Conservation (phyloP, 2,113 vertebrate species). For the Brienomyrus brachyistius region DNA sequence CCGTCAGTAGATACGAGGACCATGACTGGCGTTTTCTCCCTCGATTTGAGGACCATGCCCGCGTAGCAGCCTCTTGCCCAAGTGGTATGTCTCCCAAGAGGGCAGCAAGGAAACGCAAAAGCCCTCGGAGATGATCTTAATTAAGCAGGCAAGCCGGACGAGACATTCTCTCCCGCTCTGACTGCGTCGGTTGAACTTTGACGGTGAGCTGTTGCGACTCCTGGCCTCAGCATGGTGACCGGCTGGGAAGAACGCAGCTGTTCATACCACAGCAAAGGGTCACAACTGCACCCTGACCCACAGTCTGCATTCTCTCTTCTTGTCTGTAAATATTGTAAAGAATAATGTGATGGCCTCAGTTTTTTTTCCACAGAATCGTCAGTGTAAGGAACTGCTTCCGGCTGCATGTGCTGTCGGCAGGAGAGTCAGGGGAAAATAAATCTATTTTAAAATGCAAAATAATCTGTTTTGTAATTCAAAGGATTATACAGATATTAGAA, state of each 20-base stretch:
- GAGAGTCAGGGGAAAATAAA: constrained; percentile 15
- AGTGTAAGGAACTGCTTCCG: constrained; percentile 38
- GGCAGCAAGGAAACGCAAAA: neutral
- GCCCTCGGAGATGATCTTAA: neutral
- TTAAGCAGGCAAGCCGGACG: neutral
- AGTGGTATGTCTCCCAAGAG: neutral
- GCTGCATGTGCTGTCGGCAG: constrained; percentile 35
- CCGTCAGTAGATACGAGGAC: neutral
- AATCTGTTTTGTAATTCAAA: constrained; percentile 9
- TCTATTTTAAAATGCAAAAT: constrained; percentile 27
- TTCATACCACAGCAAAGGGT: neutral
- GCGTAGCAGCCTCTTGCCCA: neutral
- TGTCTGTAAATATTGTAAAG: constrained; percentile 47
- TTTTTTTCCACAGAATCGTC: constrained; percentile 25
- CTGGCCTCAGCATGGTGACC: neutral
- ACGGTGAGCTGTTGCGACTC: neutral
- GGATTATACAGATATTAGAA: constrained; percentile 41
- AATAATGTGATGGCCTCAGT: constrained; percentile 34
- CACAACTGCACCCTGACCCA: neutral
- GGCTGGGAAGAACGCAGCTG: neutral
- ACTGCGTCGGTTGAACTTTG: neutral
- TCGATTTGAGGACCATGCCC: neutral
- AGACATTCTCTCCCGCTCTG: neutral
- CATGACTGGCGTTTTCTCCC: neutral
- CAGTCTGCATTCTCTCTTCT: constrained; percentile 10